Conservation (phyloP, 2,113 vertebrate genomes). For the Probosciger aterrimus region DNA sequence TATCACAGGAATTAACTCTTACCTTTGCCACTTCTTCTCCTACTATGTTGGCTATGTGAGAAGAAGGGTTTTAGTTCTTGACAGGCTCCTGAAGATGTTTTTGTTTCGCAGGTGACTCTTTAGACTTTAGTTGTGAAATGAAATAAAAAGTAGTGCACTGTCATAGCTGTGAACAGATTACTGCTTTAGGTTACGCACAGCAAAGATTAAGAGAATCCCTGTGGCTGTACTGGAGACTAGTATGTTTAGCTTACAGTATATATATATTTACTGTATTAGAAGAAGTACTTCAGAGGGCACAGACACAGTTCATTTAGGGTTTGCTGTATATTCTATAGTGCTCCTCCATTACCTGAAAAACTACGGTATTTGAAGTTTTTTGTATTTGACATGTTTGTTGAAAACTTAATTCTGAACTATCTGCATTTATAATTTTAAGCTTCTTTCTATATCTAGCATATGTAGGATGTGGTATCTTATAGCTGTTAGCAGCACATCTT, state of each 20-base stretch:
- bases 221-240: no score
- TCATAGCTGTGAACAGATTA: neutral
- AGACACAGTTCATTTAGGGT: neutral
- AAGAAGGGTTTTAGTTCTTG: neutral
- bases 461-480: neutral
- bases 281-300: neutral
- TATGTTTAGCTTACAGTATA: neutral
- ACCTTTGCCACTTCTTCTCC: neutral
- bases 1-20: neutral
- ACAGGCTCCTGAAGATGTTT: neutral
- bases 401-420: neutral
- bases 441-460: neutral
- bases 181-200: neutral
- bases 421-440: neutral
- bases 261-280: neutral
- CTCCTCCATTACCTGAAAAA: neutral
- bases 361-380: neutral
- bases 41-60: neutral
- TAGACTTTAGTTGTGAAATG: neutral
- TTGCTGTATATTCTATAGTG: neutral
- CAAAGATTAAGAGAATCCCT: neutral
- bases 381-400: neutral
- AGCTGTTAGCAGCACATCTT: neutral
- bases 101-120: neutral
- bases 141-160: neutral